Conservation (phyloP, 2,888 invertebrate genomes). For the Rotaria macrura region DNA sequence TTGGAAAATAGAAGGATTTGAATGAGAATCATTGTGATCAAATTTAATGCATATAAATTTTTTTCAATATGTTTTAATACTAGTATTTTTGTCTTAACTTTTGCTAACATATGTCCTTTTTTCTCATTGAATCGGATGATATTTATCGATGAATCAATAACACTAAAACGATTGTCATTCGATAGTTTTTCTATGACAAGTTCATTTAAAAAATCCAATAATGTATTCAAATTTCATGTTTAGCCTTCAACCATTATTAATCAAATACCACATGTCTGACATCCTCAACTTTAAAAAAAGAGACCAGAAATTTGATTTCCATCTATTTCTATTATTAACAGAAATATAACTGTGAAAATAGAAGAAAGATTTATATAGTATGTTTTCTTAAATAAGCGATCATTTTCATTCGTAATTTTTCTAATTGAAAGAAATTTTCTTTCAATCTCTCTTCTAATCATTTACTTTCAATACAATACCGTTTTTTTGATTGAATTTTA, state of each 20-base stretch:
- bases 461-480: not conserved
- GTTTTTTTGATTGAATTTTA: not conserved
- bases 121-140: not conserved
- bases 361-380: no score
- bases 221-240: not conserved
- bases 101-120: not conserved
- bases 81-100: not conserved
- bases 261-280: no score
- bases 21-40: not conserved
- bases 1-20: not conserved
- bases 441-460: not conserved
- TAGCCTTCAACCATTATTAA: no score
- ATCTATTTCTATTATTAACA: no score
- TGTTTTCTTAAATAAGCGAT: not conserved
- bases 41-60: not conserved
- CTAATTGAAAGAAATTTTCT: not conserved
- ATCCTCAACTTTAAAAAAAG: no score
- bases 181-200: not conserved
- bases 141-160: not conserved
- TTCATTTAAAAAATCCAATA: not conserved
- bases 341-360: no score
- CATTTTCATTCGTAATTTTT: not conserved
- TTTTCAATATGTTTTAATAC: not conserved
- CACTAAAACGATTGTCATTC: not conserved
- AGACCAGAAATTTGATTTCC: no score